Conservation (phyloP, 2,888 invertebrate genomes). For the Thymelicus lineola region DNA sequence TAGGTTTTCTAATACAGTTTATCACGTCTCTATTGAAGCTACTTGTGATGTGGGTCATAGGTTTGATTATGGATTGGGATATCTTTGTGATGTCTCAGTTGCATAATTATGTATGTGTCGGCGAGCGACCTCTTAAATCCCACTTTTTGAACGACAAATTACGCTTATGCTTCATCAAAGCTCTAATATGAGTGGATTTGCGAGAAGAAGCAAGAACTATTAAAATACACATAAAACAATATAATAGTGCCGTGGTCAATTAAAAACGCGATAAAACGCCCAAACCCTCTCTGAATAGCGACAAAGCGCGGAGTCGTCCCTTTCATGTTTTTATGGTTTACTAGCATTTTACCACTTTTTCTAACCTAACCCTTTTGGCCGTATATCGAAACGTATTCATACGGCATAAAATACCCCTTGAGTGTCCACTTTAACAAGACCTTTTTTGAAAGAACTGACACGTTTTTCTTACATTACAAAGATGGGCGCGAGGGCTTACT, state of each 20-base stretch:
- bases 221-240: background rate
- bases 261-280: conserved; percentile 14
- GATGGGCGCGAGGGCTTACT: conserved; percentile 42
- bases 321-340: conserved; percentile 70
- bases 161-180: too few species aligned
- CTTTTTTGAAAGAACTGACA: conserved; percentile 44
- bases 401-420: conserved; percentile 64
- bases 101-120: too few species aligned
- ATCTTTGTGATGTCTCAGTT: too few species aligned
- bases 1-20: too few species aligned
- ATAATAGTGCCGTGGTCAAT: conserved; percentile 1
- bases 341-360: conserved; percentile 70
- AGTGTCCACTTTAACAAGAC: conserved; percentile 51
- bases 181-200: too few species aligned
- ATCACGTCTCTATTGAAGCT: too few species aligned
- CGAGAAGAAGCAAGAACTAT: background rate
- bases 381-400: conserved; percentile 71
- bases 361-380: conserved; percentile 65
- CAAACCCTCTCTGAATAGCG: conserved; percentile 46
- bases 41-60: too few species aligned
- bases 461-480: conserved; percentile 40
- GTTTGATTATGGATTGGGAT: too few species aligned
- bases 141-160: too few species aligned
- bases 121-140: too few species aligned
- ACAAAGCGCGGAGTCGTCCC: conserved; percentile 62